These are phyloP conservation scores for Dolichoris vasculosae DNA, from an alignment of 1,140 invertebrate genomes.

Conservation along the genomic window DNA sequence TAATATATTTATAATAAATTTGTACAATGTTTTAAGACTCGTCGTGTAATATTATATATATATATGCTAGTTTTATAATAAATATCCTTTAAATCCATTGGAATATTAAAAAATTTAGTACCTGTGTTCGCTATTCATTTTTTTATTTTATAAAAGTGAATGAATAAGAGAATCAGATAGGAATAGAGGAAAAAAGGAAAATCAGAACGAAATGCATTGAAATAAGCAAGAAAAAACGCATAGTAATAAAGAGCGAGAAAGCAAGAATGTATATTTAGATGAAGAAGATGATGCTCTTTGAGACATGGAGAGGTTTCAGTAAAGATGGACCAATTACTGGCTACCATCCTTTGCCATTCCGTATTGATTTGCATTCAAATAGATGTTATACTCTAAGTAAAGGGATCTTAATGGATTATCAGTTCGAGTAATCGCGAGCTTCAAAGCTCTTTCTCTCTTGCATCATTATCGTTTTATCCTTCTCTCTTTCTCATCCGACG, in stretches of 20 bases:
- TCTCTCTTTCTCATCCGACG: slow-evolving; percentile 58
- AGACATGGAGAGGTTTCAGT: slow-evolving; percentile 73
- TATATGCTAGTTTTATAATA: too few relatives aligned
- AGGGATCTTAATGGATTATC: slow-evolving; percentile 76
- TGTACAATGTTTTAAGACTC: too few relatives aligned
- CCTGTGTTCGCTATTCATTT: too few relatives aligned
- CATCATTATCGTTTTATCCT: too few relatives aligned
- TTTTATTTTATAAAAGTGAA: neutral
- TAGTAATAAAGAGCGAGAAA: slow-evolving; percentile 52
- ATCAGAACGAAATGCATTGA: slow-evolving; percentile 46
- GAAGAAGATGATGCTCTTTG: slow-evolving; percentile 75
- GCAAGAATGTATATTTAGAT: slow-evolving; percentile 52
- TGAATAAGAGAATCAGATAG: slow-evolving; percentile 30
- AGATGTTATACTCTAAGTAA: slow-evolving; percentile 76
- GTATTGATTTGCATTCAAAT: slow-evolving; percentile 76
- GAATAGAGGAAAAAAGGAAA: slow-evolving; percentile 37
- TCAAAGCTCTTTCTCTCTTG: slow-evolving; percentile 64
- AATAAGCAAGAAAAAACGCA: slow-evolving; percentile 43
- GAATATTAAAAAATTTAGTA: too few relatives aligned
- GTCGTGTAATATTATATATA: too few relatives aligned
- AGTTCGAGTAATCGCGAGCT: slow-evolving; percentile 74
- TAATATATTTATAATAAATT: too few relatives aligned
- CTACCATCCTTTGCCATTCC: slow-evolving; percentile 72
- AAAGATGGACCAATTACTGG: slow-evolving; percentile 74
- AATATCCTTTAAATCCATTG: too few relatives aligned